phyloP scores from a whole-genome alignment of 2,113 vertebrate species.

The Esox niger region DNA sequence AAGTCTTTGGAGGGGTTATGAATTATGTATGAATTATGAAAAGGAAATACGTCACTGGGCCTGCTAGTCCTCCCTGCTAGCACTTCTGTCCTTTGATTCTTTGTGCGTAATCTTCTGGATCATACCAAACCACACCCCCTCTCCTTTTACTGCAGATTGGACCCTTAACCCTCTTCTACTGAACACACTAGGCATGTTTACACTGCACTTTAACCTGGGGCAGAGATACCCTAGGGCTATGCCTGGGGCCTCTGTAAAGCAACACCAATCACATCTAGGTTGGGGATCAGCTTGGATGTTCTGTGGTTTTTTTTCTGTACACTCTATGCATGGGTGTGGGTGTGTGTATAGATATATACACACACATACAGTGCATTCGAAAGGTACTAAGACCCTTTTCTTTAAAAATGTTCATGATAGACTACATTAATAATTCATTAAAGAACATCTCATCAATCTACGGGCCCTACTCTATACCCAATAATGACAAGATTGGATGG shows the following conservation, averaged over 20 bases:
- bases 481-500: too few relatives aligned
- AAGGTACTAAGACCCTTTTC: too few relatives aligned
- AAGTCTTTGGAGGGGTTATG: not conserved
- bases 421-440: too few relatives aligned
- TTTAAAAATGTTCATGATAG: too few relatives aligned
- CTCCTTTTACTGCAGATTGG: not conserved
- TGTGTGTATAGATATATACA: too few relatives aligned
- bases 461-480: too few relatives aligned
- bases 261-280: not conserved
- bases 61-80: not conserved
- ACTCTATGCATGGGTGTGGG: too few relatives aligned
- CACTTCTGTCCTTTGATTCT: not conserved
- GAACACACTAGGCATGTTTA: not conserved
- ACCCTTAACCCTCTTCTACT: not conserved
- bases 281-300: conserved; percentile 4
- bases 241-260: too few relatives aligned
- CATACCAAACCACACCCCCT: not conserved
- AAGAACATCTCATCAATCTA: too few relatives aligned
- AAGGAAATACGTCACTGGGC: not conserved
- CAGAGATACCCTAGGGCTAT: too few relatives aligned
- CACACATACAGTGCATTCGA: too few relatives aligned
- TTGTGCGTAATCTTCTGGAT: not conserved
- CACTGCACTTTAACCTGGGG: too few relatives aligned
- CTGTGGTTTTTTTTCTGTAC: not conserved
- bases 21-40: not conserved